Evolutionary conservation across 2,113 vertebrate genomes (phyloP).

Genomic region (Chloebia gouldiae): DNA sequence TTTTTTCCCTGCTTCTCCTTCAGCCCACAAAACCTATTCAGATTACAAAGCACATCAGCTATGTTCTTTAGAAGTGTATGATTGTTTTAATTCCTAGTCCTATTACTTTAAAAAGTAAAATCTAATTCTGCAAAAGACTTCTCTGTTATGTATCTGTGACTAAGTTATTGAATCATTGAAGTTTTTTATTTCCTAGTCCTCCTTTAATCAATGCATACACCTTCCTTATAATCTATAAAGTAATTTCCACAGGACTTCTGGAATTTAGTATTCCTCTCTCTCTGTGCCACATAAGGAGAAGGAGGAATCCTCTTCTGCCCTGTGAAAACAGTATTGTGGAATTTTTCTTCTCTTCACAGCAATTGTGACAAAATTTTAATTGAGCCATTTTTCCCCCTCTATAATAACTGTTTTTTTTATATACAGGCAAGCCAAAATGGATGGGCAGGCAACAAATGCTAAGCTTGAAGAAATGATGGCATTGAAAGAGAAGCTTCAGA

Average conservation of each 20-base stretch:
- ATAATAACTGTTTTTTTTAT: not conserved
- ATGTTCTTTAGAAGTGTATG: not conserved
- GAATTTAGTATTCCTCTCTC: not conserved
- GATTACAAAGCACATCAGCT: not conserved
- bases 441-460: slow-evolving; percentile 77
- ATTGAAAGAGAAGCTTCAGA: slow-evolving; percentile 77
- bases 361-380: not conserved
- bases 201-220: not conserved
- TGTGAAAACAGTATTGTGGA: not conserved
- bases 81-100: not conserved
- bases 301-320: not conserved
- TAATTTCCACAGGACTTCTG: not conserved
- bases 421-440: slow-evolving; percentile 81
- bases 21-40: not conserved
- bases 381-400: not conserved
- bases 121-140: not conserved
- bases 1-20: not conserved
- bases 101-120: not conserved
- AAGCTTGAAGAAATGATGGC: slow-evolving; percentile 86
- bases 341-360: not conserved
- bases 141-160: not conserved
- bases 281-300: not conserved
- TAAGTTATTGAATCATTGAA: not conserved
- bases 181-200: not conserved
- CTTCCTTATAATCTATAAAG: not conserved